phyloP scores from a whole-genome alignment of 2,797 vertebrate species.

The Graptemys geographica region DNA sequence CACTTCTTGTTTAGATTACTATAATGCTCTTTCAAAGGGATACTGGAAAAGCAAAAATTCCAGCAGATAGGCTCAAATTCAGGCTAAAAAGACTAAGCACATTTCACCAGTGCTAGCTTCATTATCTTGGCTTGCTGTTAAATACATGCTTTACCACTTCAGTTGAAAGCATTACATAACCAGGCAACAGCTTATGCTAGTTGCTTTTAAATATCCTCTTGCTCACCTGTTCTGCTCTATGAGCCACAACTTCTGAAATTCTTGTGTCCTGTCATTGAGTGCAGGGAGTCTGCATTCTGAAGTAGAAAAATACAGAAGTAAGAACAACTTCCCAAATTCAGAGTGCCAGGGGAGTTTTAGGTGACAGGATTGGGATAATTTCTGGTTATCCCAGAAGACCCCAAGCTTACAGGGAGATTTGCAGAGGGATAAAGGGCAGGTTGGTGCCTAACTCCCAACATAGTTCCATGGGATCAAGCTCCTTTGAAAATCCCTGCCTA shows the following conservation, averaged over 20 bases:
- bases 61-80: not conserved
- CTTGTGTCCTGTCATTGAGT: too few relatives aligned
- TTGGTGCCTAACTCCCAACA: not conserved
- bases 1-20: not conserved
- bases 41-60: not conserved
- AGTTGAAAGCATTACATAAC: not conserved
- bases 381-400: not conserved
- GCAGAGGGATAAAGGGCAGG: not conserved
- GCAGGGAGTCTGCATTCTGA: too few relatives aligned
- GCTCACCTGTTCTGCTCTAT: not conserved
- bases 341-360: not conserved
- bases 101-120: not conserved
- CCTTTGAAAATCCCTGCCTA: not conserved
- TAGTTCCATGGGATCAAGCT: not conserved
- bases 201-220: not conserved
- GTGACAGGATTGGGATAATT: not conserved
- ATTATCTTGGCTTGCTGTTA: not conserved
- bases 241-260: not conserved
- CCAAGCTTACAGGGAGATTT: not conserved
- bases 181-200: not conserved
- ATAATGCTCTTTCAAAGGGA: accelerated
- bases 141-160: not conserved
- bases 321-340: not conserved
- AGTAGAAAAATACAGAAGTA: too few relatives aligned
- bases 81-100: accelerated